phyloP scores from a whole-genome alignment of 1,140 invertebrate species.

The Saccostrea glomerata region DNA sequence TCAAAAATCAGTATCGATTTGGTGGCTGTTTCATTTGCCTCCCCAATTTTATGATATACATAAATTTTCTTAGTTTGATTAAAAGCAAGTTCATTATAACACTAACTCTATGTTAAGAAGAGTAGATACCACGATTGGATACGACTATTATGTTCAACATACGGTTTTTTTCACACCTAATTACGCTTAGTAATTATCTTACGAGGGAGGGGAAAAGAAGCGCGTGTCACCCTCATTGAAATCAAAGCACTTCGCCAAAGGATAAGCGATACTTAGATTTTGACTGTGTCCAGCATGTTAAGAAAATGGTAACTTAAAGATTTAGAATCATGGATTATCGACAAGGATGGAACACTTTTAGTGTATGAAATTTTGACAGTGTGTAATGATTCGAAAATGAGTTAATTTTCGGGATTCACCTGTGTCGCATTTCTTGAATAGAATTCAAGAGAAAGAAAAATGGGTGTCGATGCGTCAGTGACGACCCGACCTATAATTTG shows the following conservation, averaged over 20 bases:
- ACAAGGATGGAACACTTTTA: background rate
- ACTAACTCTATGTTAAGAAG: background rate
- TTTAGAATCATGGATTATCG: background rate
- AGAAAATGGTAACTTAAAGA: background rate
- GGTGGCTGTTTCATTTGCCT: background rate
- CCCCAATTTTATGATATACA: background rate
- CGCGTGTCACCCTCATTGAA: slow-evolving; percentile 27
- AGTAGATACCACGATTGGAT: background rate
- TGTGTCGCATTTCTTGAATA: slow-evolving; percentile 28
- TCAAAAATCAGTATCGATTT: background rate
- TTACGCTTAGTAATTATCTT: background rate
- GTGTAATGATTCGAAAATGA: background rate
- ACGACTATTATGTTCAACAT: background rate
- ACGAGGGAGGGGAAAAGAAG: background rate
- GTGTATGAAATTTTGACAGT: background rate
- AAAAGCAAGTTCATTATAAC: background rate
- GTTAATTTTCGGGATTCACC: background rate
- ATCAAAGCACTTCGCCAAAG: slow-evolving; percentile 8
- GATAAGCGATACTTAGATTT: background rate
- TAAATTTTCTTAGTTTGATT: background rate
- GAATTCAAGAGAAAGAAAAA: slow-evolving; percentile 32
- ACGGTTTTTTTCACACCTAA: background rate
- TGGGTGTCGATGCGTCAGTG: slow-evolving; percentile 15
- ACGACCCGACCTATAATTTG: background rate
- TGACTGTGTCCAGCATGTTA: background rate